phyloP scores from a whole-genome alignment of 2,113 vertebrate species.

The Xiphias gladius region DNA sequence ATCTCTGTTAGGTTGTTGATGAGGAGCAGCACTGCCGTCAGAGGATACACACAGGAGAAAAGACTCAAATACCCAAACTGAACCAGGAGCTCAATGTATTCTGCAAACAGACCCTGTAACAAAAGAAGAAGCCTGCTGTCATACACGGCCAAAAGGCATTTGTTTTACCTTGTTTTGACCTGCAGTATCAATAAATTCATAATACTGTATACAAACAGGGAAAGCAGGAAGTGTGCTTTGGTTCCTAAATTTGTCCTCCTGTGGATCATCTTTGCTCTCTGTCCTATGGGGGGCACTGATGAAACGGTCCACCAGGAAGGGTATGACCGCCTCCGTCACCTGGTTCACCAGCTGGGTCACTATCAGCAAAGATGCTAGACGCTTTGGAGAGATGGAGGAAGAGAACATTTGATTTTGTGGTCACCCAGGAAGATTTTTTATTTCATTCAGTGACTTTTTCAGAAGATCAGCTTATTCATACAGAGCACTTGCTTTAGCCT shows the following conservation, averaged over 20 bases:
- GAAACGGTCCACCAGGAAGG: conserved; percentile 83
- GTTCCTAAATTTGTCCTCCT: conserved; percentile 83
- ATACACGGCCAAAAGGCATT: not conserved
- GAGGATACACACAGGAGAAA: conserved; percentile 87
- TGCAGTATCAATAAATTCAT: not conserved
- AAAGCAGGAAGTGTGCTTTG: conserved; percentile 79
- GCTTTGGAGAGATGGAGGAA: conserved; percentile 58
- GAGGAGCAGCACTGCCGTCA: conserved; percentile 84
- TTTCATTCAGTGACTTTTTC: not conserved
- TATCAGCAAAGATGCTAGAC: conserved; percentile 85
- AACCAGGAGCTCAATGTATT: conserved; percentile 89
- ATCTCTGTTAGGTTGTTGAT: conserved; percentile 88
- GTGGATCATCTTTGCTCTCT: conserved; percentile 80
- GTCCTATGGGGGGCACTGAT: conserved; percentile 68
- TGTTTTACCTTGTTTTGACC: not conserved
- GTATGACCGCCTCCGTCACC: conserved; percentile 84
- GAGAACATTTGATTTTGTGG: not conserved
- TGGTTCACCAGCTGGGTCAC: conserved; percentile 86
- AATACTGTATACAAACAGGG: conserved; percentile 74
- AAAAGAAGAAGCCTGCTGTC: conserved; percentile 29
- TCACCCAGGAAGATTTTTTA: not conserved
- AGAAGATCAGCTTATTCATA: no score
- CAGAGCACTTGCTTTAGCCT: not conserved
- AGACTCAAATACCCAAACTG: conserved; percentile 90
- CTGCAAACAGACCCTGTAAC: conserved; percentile 85